These are phyloP conservation scores for Eupithecia exiguata DNA, from an alignment of 2,888 invertebrate genomes.

Conservation along the genomic window DNA sequence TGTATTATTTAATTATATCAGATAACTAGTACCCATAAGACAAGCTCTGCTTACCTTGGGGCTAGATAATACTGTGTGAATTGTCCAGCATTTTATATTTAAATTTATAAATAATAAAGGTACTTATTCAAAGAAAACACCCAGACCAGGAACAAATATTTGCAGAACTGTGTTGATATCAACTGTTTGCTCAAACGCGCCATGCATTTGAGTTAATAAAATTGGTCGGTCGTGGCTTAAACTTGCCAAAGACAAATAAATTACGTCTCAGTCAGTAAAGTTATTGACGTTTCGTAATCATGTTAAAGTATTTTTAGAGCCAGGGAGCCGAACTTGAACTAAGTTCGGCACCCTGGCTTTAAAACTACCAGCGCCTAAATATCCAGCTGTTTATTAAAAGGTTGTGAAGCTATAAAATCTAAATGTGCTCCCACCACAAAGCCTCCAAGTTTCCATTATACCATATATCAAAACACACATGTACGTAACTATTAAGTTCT, in stretches of 20 bases:
- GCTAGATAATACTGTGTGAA: too few relatives aligned
- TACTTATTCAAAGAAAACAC: not conserved
- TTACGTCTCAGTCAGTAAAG: not conserved
- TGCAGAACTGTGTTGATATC: not conserved
- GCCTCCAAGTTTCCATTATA: conserved; percentile 18
- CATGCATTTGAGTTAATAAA: not conserved
- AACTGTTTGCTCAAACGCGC: not conserved
- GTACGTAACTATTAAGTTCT: conserved; percentile 37
- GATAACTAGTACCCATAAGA: too few relatives aligned
- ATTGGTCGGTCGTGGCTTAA: not conserved
- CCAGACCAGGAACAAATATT: not conserved
- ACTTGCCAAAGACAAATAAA: not conserved
- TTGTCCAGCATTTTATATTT: too few relatives aligned
- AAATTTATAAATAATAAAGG: not conserved
- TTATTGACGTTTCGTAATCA: not conserved
- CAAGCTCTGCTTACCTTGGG: too few relatives aligned
- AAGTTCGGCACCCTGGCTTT: too few relatives aligned
- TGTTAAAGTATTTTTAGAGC: not conserved
- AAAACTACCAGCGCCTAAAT: too few relatives aligned
- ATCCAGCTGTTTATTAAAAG: not conserved
- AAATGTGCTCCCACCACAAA: conserved; percentile 19
- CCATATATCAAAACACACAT: conserved; percentile 34
- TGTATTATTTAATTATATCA: too few relatives aligned
- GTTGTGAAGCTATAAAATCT: conserved; percentile 18
- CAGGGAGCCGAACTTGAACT: not conserved